Evolutionary conservation across 2,888 invertebrate genomes (phyloP), one percentile per base, ranked within the genome.

Genomic region (Eretmocerus hayati): DNA sequence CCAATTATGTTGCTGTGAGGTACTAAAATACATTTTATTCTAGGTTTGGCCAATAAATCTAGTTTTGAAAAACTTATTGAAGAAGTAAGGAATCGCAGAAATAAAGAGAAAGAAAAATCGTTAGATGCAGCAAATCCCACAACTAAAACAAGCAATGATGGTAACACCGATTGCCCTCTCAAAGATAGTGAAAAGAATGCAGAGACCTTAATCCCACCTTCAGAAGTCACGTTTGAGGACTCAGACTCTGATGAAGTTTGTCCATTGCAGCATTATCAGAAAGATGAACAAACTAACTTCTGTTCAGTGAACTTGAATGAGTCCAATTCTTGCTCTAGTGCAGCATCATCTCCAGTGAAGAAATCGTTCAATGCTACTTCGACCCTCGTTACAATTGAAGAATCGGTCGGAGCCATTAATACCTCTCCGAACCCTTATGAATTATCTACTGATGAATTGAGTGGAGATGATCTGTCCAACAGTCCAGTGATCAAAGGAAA

Each of bases 1-100:
- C 30, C 30, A 30, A 30, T n/a, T n/a, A n/a, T n/a, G n/a, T n/a
- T n/a, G n/a, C n/a, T n/a, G n/a, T n/a, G n/a, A n/a, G n/a, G n/a
- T n/a, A n/a, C n/a, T n/a, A 37, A 40, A 39, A 19, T 26, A 9
- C 6, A 26, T 26, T 11, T 26, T 11, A n/a, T 35, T 46, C 13
- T 55, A 73, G 73, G 71, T 51, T 57, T 67, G 49, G 55, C 60
- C 13, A 65, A 74, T 47, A 67, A 70, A 54, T 58, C 57, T 6
- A 67, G 63, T 39, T 74, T 69, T 44, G 57, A 66, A 9, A 61
- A 58, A 46, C 56, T 74, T 36, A 71, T 74, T 19, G 57, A 64
- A 31, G 54, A 60, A 18, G 63, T 73, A 36, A 69, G 60, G 56
- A 55, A 53, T 15, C 61, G 67, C 4, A 56, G 59, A 33, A 52